Base-by-base conservation (phyloP, 2,888 invertebrate species). In the Nesidiocoris tenuis region DNA sequence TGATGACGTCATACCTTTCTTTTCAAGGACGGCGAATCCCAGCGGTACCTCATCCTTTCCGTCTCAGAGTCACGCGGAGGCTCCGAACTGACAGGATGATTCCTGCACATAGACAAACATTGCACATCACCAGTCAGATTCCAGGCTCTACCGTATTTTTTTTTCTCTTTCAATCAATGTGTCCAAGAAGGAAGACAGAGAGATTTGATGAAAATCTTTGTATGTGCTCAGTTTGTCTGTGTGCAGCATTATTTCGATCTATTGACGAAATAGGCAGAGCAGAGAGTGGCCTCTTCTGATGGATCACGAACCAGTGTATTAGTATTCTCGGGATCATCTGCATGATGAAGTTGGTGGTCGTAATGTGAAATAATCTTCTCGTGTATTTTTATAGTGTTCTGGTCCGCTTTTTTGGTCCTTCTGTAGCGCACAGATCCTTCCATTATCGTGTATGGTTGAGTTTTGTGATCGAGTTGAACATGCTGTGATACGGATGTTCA, bases 101-200 rank as follows among this genome's bases (percentile, higher is more conserved):
- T 84, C 84, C 85, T 85, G 84, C 84, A 84, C 84, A 84, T 84
- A 85, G 84, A 84, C 85, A 85, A 85, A 84, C 84, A 78, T 76
- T 68, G 78, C 78, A 75, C 70, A 64, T 76, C 76, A 75, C 75
- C 75, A 75, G 16, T 21, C 18, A 75, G 64, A 68, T 75, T 75
- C 68, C 75, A 63, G 61, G 39, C 54, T 75, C 68, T 75, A 68
- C 68, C 67, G 23, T 61, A 64, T 68, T 61, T 64, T 59, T 68
- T 21, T 75, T 16, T 75, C 54, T 61, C 74, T 75, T 61, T 61
- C 74, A 74, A 71, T 75, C 71, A 39, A 77, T 72, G 66, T 70
- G 65, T 76, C 74, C 72, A 74, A 74, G 57, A 39, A 70, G 59
- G 54, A 39, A 39, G 39, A 39, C 39, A 39, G 39, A 39, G 39